Evolutionary conservation across 2,113 vertebrate species (phyloP), one percentile per base, ranked within the genome.

Genomic region (Mesoclemmys tuberculata): DNA sequence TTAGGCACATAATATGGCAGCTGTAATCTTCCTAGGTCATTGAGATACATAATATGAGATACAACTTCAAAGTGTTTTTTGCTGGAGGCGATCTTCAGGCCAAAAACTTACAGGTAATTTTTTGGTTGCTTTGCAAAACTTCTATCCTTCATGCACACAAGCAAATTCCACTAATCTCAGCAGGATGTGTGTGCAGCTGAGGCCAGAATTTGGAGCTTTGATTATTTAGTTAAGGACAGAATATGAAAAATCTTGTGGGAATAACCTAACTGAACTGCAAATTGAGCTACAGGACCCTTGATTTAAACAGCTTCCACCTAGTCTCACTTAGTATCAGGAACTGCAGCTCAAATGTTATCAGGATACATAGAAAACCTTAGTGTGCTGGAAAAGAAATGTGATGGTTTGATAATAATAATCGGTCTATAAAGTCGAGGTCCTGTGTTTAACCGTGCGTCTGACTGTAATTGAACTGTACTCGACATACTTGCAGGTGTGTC

Each of bases 41-140:
- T 90, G 61, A 93, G 92, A 26, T 41, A 79, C 46, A 83, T 48
- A 54, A 29, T 80, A 31, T 18, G n/a, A 89, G 86, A 93, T 48
- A 91, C 58, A 77, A 38, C 29, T 93, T 95, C 80, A 38, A 92
- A 97, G 55, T 22, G 10, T 22, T 54, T 58, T 85, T 64, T 83
- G n/a, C 46, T 84, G 2, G 8, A 94, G 52, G 13, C 82, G 4
- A 10, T 68, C 24, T 89, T 88, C 61, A 92, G 8, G 61, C 78
- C 2, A 93, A 93, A 88, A 90, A n/a, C 41, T 89, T 84, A 85
- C 8, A 87, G 71, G 38, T 29, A 93, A 85, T 16, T 82, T 88
- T 93, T 87, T 26, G 93, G 68, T 35, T 24, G 35, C 52, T 26
- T 41, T 44, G 24, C 38, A 80, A 10, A 21, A 90, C 21, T 64